Evolutionary conservation across 2,797 vertebrate species (phyloP).

Genomic region (Synanceia verrucosa): DNA sequence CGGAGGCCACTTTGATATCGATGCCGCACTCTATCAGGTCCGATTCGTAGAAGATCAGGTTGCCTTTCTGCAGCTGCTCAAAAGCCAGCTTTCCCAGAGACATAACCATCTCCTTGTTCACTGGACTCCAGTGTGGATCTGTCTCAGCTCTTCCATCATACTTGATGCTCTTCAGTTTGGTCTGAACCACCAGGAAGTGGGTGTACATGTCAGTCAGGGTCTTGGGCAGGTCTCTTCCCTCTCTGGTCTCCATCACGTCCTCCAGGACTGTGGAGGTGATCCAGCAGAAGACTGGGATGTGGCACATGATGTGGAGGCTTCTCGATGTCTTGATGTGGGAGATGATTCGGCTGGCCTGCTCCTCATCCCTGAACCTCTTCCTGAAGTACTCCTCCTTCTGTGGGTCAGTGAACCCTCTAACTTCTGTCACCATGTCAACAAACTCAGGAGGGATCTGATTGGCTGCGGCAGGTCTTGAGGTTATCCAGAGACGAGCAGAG

Average conservation of each 20-base stretch:
- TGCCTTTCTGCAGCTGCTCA: constrained; percentile 29
- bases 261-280: constrained; percentile 44
- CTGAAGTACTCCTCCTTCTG: constrained; percentile 29
- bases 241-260: constrained; percentile 1
- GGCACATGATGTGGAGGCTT: constrained; percentile 51
- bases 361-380: constrained; percentile 10
- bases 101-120: background rate
- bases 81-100: constrained; percentile 31
- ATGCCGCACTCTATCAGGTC: constrained; percentile 14
- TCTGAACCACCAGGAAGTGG: constrained; percentile 20
- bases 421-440: constrained; percentile 9
- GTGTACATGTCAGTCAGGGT: constrained; percentile 46
- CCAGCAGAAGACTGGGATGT: constrained; percentile 57
- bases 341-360: constrained; percentile 13
- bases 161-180: background rate
- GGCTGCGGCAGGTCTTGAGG: constrained; percentile 29
- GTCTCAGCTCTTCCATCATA: background rate
- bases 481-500: constrained; percentile 22
- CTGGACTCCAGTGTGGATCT: background rate
- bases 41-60: constrained; percentile 29
- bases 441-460: constrained; percentile 23
- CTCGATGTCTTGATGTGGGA: constrained; percentile 22
- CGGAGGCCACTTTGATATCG: background rate
- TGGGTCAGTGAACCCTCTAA: constrained; percentile 30
- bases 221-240: constrained; percentile 36